Base-by-base conservation (phyloP, 92 coral and sea anemone genomes). In the Epizoanthus illoricatus region DNA sequence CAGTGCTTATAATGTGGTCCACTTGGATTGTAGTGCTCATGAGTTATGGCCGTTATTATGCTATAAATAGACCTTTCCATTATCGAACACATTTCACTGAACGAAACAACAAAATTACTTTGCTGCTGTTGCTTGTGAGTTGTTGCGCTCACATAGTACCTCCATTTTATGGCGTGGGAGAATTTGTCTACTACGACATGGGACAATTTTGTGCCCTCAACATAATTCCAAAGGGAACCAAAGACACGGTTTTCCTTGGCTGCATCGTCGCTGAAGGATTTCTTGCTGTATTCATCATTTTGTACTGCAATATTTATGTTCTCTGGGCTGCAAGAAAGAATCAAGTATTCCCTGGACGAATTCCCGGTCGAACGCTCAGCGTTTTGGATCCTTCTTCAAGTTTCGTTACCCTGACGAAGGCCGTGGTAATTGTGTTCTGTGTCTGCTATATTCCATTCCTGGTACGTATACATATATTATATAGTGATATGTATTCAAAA, bases 131-230 rank as follows among this genome's bases (percentile, higher is more conserved):
- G 28, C 24, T 85, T 69, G 10, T 68, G 6, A 3, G 19, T 13
- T 39, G 54, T 11, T 76, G 61, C 33, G 6, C 39, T 18, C 56
- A 59, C 5, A 11, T 68, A 0, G 40, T 68, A 2, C 75, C 84
- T 23, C 88, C 88, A 5, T 76, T 85, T 7, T 59, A 75, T 21
- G 88, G 88, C 18, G 59, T 76, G 1, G 88, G 88, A 0, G 75
- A 76, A 9, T 85, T 76, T 8, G 88, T 85, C 7, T 85, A 76
- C 16, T 85, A 85, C 71, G 78, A 85, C 10, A 78, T 65, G 2
- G 88, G 88, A 0, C 88, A 76, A 45, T 85, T 85, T 40, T 85
- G 88, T 71, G 75, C 84, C 15, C n/a, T 85, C 5, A 85, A 83
- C 19, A 52, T 85, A 23, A 78, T 75, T 5, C 78, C 88, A 52